These are phyloP conservation scores for Saguinus midas DNA, from an alignment of 2,113 vertebrate genomes.

Conservation along the genomic window DNA sequence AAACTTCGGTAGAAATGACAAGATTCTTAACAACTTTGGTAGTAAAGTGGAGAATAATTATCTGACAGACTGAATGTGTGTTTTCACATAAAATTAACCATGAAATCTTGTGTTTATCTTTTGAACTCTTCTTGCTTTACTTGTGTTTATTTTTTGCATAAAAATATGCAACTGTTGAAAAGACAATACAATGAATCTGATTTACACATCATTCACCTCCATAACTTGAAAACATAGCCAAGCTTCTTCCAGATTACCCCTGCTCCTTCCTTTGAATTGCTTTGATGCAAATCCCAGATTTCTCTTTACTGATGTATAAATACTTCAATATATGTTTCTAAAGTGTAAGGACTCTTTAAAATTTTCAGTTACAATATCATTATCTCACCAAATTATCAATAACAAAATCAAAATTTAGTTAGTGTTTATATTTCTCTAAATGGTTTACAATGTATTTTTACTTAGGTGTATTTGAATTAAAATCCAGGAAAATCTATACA, in stretches of 20 bases:
- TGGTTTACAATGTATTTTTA: background rate
- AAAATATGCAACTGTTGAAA: background rate
- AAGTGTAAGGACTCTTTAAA: background rate
- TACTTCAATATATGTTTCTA: background rate
- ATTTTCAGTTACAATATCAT: background rate
- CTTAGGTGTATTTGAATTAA: background rate
- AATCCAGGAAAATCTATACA: background rate
- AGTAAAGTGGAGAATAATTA: background rate
- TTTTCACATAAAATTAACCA: background rate
- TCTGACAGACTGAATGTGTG: background rate
- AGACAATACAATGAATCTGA: background rate
- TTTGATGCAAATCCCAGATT: background rate
- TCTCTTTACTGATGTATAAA: background rate
- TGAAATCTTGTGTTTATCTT: background rate
- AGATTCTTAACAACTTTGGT: background rate
- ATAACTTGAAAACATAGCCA: background rate
- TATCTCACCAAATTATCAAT: background rate
- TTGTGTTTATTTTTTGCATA: too few relatives aligned
- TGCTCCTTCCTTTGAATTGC: background rate
- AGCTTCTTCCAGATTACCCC: background rate
- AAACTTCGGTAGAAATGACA: background rate
- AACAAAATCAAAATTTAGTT: background rate
- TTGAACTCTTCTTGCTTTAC: background rate
- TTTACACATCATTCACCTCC: background rate
- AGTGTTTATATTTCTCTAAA: background rate